Percentiles rank a stretch among this genome's conserved stretches.
Evolutionary conservation across 2,797 vertebrate genomes (phyloP).

Genomic region (Sebastes nivosus): DNA sequence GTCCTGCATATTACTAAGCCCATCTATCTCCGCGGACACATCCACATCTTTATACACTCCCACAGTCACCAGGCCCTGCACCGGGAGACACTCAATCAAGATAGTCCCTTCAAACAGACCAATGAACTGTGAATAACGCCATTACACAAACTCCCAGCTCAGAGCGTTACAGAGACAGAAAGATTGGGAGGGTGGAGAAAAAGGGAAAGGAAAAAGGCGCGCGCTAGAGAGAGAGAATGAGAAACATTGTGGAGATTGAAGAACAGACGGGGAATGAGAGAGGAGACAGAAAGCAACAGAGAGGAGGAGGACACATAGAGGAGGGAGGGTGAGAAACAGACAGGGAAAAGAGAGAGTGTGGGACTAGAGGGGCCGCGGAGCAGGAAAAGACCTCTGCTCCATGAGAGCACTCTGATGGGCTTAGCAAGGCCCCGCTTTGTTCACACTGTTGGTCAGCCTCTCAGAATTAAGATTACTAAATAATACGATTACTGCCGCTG

Average conservation of each 20-base stretch:
- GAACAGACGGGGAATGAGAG: constrained; percentile 18
- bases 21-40: constrained; percentile 74
- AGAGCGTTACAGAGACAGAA: constrained; percentile 55
- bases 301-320: constrained; percentile 17
- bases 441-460: constrained; percentile 75
- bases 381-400: constrained; percentile 78
- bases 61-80: constrained; percentile 68
- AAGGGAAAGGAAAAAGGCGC: neutral
- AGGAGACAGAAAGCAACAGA: constrained; percentile 55
- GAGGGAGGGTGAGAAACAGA: constrained; percentile 58
- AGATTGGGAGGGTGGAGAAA: constrained; percentile 49
- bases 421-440: constrained; percentile 75
- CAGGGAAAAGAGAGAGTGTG: constrained; percentile 32
- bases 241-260: constrained; percentile 43
- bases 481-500: constrained; percentile 82
- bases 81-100: constrained; percentile 80
- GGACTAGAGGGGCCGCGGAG: constrained; percentile 59
- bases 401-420: constrained; percentile 73
- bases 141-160: constrained; percentile 78
- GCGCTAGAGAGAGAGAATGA: neutral
- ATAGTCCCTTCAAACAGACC: constrained; percentile 83
- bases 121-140: constrained; percentile 84
- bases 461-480: constrained; percentile 82
- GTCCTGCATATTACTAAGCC: constrained; percentile 70
- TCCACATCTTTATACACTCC: constrained; percentile 77